Base-by-base conservation (phyloP, 1,140 invertebrate species). In the Drosophila elegans region DNA sequence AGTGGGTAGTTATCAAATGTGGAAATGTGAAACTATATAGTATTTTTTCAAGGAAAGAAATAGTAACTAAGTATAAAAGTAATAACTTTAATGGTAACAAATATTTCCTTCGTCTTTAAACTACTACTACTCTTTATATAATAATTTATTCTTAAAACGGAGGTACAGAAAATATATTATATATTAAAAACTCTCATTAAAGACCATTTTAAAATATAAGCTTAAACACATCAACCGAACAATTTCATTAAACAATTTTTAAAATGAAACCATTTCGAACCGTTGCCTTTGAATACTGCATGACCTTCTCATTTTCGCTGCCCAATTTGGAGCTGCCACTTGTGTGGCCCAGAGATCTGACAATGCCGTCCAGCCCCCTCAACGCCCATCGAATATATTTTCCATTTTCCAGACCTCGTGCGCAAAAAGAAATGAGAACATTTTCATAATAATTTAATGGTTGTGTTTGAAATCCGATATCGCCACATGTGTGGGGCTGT, bases 361-460 rank as follows among this genome's bases (percentile, higher is more conserved):
- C 57, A 45, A 13, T 36, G 16, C 63, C n/a, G 42, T 34, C 48
- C 66, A 46, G 38, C 39, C 53, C 51, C 45, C 45, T 3, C 3
- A 25, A 32, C 25, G 36, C 9, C 13, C 39, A 13, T 25, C 16
- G 55, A 46, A 71, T 29, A 56, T 27, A 56, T 27, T 73, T 67
- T 63, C 49, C 46, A 60, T 32, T 74, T 71, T 74, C 57, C 59
- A 55, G 41, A 74, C 39, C 45, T 56, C 71, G 59, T 74, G 72
- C 71, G 72, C 69, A 79, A 34, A 68, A 56, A 41, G 34, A 71
- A 46, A 54, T 32, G 34, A 46, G 61, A 68, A 60, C 62, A 76
- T 82, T 79, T 88, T 73, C 57, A 72, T 85, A 78, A 85, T 85
- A 82, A 78, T 75, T 75, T 82, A 80, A 88, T 71, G 74, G 83